Base-by-base conservation (phyloP, 2,888 invertebrate genomes). In the Rhamnusium bicolor region DNA sequence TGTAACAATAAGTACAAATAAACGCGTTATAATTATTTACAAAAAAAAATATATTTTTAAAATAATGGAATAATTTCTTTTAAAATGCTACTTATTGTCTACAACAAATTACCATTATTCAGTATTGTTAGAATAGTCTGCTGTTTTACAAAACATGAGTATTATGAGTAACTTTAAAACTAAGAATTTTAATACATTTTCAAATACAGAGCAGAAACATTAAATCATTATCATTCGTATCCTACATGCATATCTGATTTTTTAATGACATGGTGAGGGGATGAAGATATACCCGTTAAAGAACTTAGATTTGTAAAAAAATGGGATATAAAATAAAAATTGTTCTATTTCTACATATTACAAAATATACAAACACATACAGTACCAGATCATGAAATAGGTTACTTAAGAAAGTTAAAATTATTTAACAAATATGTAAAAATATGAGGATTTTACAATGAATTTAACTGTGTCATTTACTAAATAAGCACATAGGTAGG, bases 1-100 rank as follows among this genome's bases (percentile, higher is more conserved):
- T 61, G 24, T 18, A 91, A 84, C 92, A 91, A 56, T 67, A 67
- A 67, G 67, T 67, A 67, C 67, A 67, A 67, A 67, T 67, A 67
- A 67, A 67, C 40, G 56, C 56, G 53, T 18, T 1, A 40, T 66
- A 66, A 40, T 29, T 66, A 66, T 32, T 53, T 32, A 29, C 8
- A 66, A 53, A 53, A 53, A 49, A 51, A 14, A 18, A 51, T 19
- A 19, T 8, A 51, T 18, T 19, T 10, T 51, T n/a, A n/a, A n/a
- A 16, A 51, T 51, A 51, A 51, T 51, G 51, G 51, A 51, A 51
- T n/a, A n/a, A 18, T 51, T 18, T 10, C 12, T 5, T 51, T 51
- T 51, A 19, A 49, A 51, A 51, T 12, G 16, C 18, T 51, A 51
- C 51, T 51, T 51, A 51, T 51, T 51, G 51, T 51, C 51, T 51